Conservation (phyloP, 2,797 vertebrate genomes). For the Arremon aurantiirostris region DNA sequence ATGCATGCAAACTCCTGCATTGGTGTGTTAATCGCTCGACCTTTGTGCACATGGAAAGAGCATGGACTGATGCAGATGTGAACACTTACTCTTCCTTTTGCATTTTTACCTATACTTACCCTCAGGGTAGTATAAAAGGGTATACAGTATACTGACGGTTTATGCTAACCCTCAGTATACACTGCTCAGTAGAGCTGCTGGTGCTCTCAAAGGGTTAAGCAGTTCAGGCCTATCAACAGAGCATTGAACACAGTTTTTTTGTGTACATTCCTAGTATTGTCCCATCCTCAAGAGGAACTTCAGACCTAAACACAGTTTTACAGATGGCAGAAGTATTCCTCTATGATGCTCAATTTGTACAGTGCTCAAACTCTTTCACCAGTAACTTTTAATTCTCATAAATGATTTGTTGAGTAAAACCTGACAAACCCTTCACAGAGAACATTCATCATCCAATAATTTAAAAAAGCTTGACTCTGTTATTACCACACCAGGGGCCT, state of each 20-base stretch:
- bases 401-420: background rate
- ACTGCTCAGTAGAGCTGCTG: background rate
- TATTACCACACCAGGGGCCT: background rate
- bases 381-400: background rate
- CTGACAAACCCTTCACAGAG: background rate
- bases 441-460: background rate
- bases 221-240: background rate
- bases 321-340: background rate
- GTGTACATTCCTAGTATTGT: background rate
- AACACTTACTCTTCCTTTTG: background rate
- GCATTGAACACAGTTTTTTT: background rate
- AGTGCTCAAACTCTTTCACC: background rate
- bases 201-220: background rate
- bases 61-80: background rate
- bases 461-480: background rate
- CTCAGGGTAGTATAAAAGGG: too few species aligned
- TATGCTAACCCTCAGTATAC: background rate
- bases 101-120: background rate
- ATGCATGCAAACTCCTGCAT: fast-evolving
- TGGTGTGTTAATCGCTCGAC: background rate
- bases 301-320: background rate
- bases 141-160: too few species aligned
- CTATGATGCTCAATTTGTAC: background rate
- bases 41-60: background rate
- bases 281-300: background rate